phyloP scores from a whole-genome alignment of 2,113 vertebrate species.

The Stegostoma tigrinum region DNA sequence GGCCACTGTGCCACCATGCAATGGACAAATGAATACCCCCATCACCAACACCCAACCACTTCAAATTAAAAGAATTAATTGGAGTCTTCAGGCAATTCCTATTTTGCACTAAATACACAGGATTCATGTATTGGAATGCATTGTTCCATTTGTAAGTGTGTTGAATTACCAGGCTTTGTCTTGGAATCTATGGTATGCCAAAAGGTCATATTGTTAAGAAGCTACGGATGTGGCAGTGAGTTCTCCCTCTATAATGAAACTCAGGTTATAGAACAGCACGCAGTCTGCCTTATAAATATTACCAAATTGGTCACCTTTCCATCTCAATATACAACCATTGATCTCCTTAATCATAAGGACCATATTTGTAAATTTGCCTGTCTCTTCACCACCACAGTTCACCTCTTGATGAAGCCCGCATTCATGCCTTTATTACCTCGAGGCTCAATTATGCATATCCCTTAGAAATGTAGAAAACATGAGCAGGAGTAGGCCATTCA shows the following conservation, averaged over 20 bases:
- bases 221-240: neutral
- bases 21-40: too few species aligned
- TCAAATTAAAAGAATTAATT: neutral
- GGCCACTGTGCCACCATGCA: too few species aligned
- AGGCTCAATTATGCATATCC: neutral
- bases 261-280: neutral
- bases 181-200: neutral
- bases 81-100: neutral
- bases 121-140: neutral
- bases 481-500: too few species aligned
- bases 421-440: neutral
- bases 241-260: neutral
- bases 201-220: neutral
- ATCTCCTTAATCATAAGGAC: neutral
- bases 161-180: neutral
- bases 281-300: neutral
- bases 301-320: neutral
- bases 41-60: neutral
- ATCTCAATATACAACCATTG: neutral
- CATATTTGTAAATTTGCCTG: neutral
- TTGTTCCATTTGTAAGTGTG: neutral
- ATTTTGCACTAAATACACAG: neutral
- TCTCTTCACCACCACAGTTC: neutral
- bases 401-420: neutral
- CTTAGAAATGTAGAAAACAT: too few species aligned